These are phyloP conservation scores for Esox masquinongy DNA, from an alignment of 2,797 vertebrate species.

Conservation along the genomic window DNA sequence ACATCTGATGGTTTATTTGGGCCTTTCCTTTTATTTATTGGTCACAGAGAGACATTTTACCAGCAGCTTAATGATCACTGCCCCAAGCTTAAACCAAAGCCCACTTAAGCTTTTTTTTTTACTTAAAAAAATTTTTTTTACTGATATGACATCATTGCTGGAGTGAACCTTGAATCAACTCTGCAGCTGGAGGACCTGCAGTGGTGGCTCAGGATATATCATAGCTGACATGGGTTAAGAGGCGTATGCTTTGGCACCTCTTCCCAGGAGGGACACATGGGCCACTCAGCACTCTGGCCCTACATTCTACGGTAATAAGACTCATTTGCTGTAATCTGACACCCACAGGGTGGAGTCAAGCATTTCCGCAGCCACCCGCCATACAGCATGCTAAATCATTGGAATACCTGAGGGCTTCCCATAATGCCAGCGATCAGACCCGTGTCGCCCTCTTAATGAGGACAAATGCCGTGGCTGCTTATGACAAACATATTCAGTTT, in stretches of 20 bases:
- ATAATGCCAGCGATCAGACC: neutral
- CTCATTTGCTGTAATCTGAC: slow-evolving; percentile 35
- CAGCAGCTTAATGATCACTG: no score
- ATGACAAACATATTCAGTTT: neutral
- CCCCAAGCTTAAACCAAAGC: no score
- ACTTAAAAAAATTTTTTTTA: no score
- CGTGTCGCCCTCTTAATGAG: neutral
- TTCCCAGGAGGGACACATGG: neutral
- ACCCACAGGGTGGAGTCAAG: slow-evolving; percentile 11
- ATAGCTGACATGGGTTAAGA: neutral
- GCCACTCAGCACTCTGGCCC: neutral
- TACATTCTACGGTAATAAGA: slow-evolving; percentile 20
- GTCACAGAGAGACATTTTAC: no score
- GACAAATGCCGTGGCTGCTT: neutral
- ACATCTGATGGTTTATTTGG: no score
- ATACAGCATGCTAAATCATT: neutral
- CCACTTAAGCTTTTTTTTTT: no score
- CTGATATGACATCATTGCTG: no score
- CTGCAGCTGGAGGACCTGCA: neutral
- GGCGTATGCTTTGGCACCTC: slow-evolving; percentile 6
- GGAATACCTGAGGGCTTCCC: slow-evolving; percentile 12
- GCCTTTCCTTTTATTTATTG: no score
- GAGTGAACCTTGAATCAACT: no score
- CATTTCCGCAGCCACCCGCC: neutral
- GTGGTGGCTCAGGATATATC: slow-evolving; percentile 6